phyloP scores from a whole-genome alignment of 2,113 vertebrate genomes.

The Sceloporus undulatus region DNA sequence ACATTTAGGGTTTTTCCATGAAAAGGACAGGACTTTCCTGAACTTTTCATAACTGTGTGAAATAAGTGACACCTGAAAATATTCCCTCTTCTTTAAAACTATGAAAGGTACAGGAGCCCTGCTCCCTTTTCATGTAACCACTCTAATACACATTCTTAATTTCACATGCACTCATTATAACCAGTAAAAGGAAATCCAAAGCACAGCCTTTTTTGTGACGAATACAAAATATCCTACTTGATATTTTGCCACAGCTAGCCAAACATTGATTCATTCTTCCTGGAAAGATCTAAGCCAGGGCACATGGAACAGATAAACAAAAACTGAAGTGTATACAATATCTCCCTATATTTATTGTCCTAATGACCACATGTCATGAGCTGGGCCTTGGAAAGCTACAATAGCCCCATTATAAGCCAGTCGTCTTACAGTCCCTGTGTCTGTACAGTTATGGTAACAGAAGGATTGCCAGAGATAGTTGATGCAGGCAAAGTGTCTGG shows the following conservation, averaged over 20 bases:
- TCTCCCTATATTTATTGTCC: background rate
- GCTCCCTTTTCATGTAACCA: no score
- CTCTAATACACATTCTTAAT: background rate
- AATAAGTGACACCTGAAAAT: background rate
- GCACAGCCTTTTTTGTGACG: background rate
- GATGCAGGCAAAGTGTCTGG: background rate
- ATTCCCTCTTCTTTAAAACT: background rate
- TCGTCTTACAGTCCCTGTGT: background rate
- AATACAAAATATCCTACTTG: background rate
- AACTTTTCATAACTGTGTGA: background rate
- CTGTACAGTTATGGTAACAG: background rate
- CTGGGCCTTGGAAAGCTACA: background rate
- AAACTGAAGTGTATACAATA: background rate
- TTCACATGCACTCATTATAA: background rate
- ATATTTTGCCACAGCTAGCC: background rate
- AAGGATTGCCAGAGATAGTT: background rate
- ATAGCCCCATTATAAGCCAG: background rate
- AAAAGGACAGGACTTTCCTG: no score
- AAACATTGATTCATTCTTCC: background rate
- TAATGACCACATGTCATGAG: background rate
- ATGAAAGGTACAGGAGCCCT: no score
- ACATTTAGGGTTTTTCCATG: no score
- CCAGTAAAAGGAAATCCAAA: background rate
- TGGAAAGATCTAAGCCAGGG: background rate
- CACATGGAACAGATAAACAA: constrained; percentile 12